These are phyloP conservation scores for Pangasius mekongensis DNA, from an alignment of 2,797 vertebrate genomes.

Conservation along the genomic window DNA sequence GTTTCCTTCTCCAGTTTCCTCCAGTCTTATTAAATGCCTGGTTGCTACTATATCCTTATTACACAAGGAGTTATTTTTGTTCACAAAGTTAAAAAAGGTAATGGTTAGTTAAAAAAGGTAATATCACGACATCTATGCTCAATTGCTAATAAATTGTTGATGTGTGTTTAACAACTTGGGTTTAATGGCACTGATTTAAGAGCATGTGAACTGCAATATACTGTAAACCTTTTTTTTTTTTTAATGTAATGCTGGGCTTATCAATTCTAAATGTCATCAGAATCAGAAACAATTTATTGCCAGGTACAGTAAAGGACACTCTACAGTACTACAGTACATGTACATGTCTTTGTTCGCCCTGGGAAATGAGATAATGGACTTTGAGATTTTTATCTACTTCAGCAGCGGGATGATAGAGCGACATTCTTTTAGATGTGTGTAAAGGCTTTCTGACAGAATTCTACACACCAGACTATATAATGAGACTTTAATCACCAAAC, in stretches of 20 bases:
- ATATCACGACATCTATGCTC: conserved; percentile 26
- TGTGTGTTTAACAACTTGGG: conserved; percentile 50
- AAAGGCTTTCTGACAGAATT: neutral
- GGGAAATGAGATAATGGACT: conserved; percentile 40
- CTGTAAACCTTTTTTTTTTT: conserved; percentile 18
- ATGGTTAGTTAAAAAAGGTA: conserved; percentile 34
- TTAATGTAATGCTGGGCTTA: conserved; percentile 43
- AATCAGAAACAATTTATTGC: too few relatives aligned
- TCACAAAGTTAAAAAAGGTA: conserved; percentile 52
- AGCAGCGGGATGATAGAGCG: neutral
- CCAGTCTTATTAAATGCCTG: neutral
- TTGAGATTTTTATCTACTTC: conserved; percentile 34
- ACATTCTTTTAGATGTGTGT: conserved; percentile 3
- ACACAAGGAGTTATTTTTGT: conserved; percentile 54
- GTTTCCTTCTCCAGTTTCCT: neutral
- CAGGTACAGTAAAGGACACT: too few relatives aligned
- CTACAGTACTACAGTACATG: conserved; percentile 7
- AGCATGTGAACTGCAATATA: conserved; percentile 34
- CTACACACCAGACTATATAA: neutral
- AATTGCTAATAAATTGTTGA: conserved; percentile 47
- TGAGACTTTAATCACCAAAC: conserved; percentile 11
- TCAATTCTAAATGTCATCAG: conserved; percentile 45
- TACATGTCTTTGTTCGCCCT: conserved; percentile 41
- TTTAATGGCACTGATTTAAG: conserved; percentile 42
- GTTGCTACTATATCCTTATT: conserved; percentile 28